phyloP scores from a whole-genome alignment of 2,113 vertebrate species.

The Ailurus styani region DNA sequence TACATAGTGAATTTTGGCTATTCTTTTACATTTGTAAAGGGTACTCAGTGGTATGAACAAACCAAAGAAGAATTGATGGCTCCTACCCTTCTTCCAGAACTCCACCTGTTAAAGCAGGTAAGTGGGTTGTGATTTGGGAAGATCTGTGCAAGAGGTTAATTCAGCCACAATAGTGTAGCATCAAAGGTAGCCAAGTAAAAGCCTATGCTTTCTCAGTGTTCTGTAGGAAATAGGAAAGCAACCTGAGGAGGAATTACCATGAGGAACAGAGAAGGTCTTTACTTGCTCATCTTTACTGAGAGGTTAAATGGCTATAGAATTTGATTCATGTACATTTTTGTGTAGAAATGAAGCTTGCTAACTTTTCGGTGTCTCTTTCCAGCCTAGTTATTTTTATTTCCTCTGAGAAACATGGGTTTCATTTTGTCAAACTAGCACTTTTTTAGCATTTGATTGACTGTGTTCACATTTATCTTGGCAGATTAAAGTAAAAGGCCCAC shows the following conservation, averaged over 20 bases:
- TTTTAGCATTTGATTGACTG: neutral
- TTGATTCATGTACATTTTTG: neutral
- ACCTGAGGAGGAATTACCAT: neutral
- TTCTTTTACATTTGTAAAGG: slow-evolving; percentile 79
- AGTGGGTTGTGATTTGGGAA: slow-evolving; percentile 5
- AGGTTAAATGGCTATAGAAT: neutral
- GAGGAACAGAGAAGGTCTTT: neutral
- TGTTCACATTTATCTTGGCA: slow-evolving; percentile 76
- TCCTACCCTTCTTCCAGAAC: slow-evolving; percentile 94
- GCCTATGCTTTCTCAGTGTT: neutral
- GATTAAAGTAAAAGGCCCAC: slow-evolving; percentile 96
- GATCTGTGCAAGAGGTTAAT: neutral
- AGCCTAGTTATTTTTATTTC: neutral
- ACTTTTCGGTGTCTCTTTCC: neutral
- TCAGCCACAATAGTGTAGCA: neutral
- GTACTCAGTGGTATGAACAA: slow-evolving; percentile 94
- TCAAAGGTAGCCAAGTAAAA: neutral
- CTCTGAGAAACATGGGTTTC: neutral
- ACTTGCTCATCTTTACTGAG: neutral
- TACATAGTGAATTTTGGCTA: neutral
- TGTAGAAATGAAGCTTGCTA: neutral
- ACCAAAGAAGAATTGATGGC: slow-evolving; percentile 96
- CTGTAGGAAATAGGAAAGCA: neutral
- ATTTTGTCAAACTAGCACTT: neutral
- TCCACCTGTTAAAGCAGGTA: slow-evolving; percentile 95